phyloP scores from a whole-genome alignment of 2,888 invertebrate species.

The Thumatha senex region DNA sequence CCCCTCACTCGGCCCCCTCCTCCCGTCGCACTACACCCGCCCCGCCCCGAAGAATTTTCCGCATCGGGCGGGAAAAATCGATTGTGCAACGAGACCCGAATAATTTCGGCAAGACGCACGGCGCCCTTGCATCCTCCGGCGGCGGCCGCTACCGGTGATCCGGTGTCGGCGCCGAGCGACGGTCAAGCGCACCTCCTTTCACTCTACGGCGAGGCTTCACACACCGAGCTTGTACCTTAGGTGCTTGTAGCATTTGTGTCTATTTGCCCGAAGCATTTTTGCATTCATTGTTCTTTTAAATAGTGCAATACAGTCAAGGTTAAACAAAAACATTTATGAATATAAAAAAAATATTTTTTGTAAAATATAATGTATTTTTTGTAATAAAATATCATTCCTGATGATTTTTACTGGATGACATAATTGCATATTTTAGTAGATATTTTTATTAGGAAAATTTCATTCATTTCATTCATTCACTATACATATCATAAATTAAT shows the following conservation, averaged over 20 bases:
- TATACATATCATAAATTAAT: too few species aligned
- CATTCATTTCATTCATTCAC: too few species aligned
- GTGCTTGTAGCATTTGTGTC: constrained; percentile 16
- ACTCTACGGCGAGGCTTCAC: constrained; percentile 36
- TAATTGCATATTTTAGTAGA: too few species aligned
- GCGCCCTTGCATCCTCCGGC: constrained; percentile 76
- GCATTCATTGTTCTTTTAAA: constrained; percentile 20
- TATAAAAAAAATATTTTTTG: neutral
- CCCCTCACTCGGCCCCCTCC: constrained; percentile 58
- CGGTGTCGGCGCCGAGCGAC: constrained; percentile 55
- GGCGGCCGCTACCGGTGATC: constrained; percentile 38
- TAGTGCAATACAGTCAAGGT: constrained; percentile 29
- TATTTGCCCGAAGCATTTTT: constrained; percentile 16
- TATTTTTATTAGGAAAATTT: too few species aligned
- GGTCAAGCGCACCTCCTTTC: constrained; percentile 71
- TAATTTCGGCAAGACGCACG: constrained; percentile 83
- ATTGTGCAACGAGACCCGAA: constrained; percentile 83
- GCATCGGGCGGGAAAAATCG: constrained; percentile 84
- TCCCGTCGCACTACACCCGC: constrained; percentile 67
- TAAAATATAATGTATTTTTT: neutral
- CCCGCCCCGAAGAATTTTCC: constrained; percentile 82
- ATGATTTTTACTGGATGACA: too few species aligned
- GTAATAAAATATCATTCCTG: too few species aligned
- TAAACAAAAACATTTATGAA: constrained; percentile 22
- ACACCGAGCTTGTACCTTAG: constrained; percentile 18